Conservation (phyloP, 2,888 invertebrate species). For the Anthophora plumipes region DNA sequence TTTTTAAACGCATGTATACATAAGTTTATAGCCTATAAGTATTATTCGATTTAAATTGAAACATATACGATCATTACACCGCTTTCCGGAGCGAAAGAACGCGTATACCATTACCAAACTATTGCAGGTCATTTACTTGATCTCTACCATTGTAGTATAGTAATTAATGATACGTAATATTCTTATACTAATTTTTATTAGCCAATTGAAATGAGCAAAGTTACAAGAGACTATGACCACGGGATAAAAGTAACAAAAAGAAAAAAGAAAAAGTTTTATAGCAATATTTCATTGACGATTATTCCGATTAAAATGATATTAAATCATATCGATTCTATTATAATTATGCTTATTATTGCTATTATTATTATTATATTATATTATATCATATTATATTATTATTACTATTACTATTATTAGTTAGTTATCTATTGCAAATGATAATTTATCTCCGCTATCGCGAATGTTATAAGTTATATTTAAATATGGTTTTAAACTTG, state of each 20-base stretch:
- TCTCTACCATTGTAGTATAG: constrained; percentile 82
- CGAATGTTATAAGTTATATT: constrained; percentile 78
- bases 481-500: constrained; percentile 73
- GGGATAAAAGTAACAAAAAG: constrained; percentile 51
- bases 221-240: constrained; percentile 51
- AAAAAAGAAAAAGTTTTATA: constrained; percentile 71
- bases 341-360: constrained; percentile 52
- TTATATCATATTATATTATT: constrained; percentile 62
- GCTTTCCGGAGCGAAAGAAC: constrained; percentile 69
- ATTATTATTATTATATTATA: constrained; percentile 44
- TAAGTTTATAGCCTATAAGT: constrained; percentile 22
- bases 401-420: constrained; percentile 67
- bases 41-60: constrained; percentile 1
- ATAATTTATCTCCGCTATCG: constrained; percentile 74
- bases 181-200: constrained; percentile 81
- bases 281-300: constrained; percentile 74
- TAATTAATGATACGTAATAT: constrained; percentile 78
- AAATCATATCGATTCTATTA: constrained; percentile 65
- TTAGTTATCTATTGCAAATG: constrained; percentile 74
- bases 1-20: constrained; percentile 10
- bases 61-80: constrained; percentile 14
- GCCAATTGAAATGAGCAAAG: constrained; percentile 73
- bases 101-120: constrained; percentile 81
- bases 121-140: constrained; percentile 81
- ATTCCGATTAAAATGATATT: constrained; percentile 51